Evolutionary conservation across 2,797 vertebrate species (phyloP).

Genomic region (Hipposideros larvatus): DNA sequence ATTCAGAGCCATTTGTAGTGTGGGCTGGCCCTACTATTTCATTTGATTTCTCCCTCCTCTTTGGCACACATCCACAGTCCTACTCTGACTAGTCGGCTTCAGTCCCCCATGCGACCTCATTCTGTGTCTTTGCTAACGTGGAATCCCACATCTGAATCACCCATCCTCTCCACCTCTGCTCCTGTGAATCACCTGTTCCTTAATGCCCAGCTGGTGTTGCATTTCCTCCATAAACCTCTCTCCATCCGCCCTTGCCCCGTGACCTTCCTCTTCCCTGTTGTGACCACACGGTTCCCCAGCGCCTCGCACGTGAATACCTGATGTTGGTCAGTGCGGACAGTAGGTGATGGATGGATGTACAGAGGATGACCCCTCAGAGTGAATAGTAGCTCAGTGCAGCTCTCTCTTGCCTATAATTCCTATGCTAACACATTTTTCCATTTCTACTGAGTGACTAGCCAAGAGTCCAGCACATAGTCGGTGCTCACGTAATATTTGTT

Average conservation of each 20-base stretch:
- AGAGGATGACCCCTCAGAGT: neutral
- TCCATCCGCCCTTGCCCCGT: neutral
- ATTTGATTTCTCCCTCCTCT: neutral
- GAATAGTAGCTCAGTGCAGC: neutral
- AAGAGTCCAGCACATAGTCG: neutral
- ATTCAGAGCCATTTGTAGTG: neutral
- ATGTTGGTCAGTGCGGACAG: neutral
- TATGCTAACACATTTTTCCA: neutral
- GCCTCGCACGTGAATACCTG: neutral
- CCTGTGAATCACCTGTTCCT: neutral
- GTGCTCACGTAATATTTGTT: neutral
- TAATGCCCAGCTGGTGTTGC: neutral
- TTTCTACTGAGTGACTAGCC: neutral
- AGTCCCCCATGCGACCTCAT: rapidly evolving
- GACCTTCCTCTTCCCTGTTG: neutral
- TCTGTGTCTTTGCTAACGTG: neutral
- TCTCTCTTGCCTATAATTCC: neutral
- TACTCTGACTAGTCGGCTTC: neutral
- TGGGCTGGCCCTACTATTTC: neutral
- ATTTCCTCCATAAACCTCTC: neutral
- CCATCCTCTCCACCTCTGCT: neutral
- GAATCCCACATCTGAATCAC: rapidly evolving
- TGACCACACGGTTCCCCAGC: neutral
- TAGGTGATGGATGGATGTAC: neutral
- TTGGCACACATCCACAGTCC: neutral